phyloP scores from a whole-genome alignment of 1,140 invertebrate species.

The Hypothenemus hampei region DNA sequence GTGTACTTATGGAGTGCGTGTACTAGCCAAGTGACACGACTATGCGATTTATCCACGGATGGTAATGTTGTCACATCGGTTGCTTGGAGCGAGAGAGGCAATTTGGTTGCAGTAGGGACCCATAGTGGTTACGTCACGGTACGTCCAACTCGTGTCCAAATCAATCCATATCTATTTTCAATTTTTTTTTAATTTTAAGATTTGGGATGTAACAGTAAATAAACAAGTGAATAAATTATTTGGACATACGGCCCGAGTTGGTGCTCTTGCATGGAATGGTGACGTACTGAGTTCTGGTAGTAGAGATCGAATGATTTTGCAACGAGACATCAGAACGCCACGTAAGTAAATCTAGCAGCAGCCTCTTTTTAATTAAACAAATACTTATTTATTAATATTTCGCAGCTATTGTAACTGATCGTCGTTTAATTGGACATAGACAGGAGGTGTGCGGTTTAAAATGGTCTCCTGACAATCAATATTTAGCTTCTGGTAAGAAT shows the following conservation, averaged over 20 bases:
- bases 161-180: background rate
- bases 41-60: slow-evolving; percentile 93
- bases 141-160: background rate
- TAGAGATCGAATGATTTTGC: slow-evolving; percentile 88
- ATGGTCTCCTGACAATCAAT: slow-evolving; percentile 99
- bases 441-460: slow-evolving; percentile 99
- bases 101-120: slow-evolving; percentile 95
- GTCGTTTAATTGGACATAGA: slow-evolving; percentile 82
- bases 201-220: slow-evolving; percentile 95
- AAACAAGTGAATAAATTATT: slow-evolving; percentile 89
- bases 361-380: background rate
- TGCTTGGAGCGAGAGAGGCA: slow-evolving; percentile 97
- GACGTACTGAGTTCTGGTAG: slow-evolving; percentile 96
- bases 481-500: slow-evolving; percentile 71
- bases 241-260: slow-evolving; percentile 89
- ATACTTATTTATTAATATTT: slow-evolving; percentile 1
- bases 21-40: slow-evolving; percentile 93
- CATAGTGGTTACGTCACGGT: slow-evolving; percentile 92
- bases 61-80: slow-evolving; percentile 97
- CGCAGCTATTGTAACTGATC: slow-evolving; percentile 62
- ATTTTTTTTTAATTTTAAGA: slow-evolving; percentile 2
- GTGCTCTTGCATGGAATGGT: slow-evolving; percentile 97
- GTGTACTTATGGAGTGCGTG: slow-evolving; percentile 99
- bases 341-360: too few relatives aligned
- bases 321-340: slow-evolving; percentile 89